phyloP scores from a whole-genome alignment of 2,888 invertebrate genomes.

The Pteria penguin region DNA sequence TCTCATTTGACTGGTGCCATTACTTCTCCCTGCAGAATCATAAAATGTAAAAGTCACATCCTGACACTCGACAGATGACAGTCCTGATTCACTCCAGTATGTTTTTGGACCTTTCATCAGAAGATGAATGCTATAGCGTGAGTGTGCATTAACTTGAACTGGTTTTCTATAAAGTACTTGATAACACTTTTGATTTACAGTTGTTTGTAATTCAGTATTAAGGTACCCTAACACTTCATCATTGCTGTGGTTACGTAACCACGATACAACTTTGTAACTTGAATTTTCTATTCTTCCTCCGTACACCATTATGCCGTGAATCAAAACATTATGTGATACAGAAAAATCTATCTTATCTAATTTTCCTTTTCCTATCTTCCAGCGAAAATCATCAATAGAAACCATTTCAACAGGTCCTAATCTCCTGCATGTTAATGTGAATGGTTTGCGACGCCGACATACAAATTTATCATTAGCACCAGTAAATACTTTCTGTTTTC shows the following conservation, averaged over 20 bases:
- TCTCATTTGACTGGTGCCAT: slow-evolving; percentile 2
- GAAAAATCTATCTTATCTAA: slow-evolving; percentile 13
- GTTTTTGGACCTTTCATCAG: slow-evolving; percentile 24
- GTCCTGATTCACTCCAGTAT: slow-evolving; percentile 21
- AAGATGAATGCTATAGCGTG: slow-evolving; percentile 13
- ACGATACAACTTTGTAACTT: slow-evolving; percentile 4
- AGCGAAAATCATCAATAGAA: slow-evolving; percentile 6
- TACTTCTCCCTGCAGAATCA: slow-evolving; percentile 6
- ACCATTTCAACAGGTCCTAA: slow-evolving; percentile 10
- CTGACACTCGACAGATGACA: not conserved
- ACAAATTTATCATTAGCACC: not conserved
- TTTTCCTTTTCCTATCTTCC: slow-evolving; percentile 15
- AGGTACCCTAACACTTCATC: slow-evolving; percentile 13
- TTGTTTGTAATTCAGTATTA: slow-evolving; percentile 11
- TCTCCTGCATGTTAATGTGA: slow-evolving; percentile 2
- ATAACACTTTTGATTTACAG: not conserved
- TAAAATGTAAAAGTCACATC: slow-evolving; percentile 12
- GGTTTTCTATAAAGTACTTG: slow-evolving; percentile 15
- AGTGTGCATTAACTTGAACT: not conserved
- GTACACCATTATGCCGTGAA: slow-evolving; percentile 13
- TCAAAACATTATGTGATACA: slow-evolving; percentile 9
- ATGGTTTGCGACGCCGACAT: slow-evolving; percentile 2
- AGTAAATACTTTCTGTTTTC: slow-evolving; percentile 17
- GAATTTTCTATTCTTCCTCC: slow-evolving; percentile 20
- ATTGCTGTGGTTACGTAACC: slow-evolving; percentile 16